Percentiles rank a stretch among this genome's conserved stretches.
These are phyloP conservation scores for Agrotis puta DNA, from an alignment of 2,888 invertebrate species.

Conservation along the genomic window DNA sequence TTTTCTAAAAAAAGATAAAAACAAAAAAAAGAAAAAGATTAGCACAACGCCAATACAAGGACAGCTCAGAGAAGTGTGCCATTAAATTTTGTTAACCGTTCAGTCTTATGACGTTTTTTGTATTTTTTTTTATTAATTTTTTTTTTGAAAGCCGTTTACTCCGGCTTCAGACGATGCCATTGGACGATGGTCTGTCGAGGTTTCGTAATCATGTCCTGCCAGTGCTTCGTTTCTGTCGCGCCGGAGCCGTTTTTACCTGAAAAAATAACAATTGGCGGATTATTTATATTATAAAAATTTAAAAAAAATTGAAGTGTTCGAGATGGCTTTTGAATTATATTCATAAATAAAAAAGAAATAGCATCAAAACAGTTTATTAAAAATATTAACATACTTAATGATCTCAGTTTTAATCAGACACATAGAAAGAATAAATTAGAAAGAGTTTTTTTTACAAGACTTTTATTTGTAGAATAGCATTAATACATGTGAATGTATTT, in stretches of 20 bases:
- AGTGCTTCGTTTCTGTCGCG: conserved; percentile 98
- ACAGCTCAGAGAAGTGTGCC: conserved; percentile 71
- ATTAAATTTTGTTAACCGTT: conserved; percentile 84
- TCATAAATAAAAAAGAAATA: too few relatives aligned
- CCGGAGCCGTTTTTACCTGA: conserved; percentile 98
- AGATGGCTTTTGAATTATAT: too few relatives aligned
- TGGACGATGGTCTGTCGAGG: conserved; percentile 98
- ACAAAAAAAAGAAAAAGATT: conserved; percentile 26
- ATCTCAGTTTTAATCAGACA: too few relatives aligned
- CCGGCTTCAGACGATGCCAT: conserved; percentile 99
- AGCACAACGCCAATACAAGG: conserved; percentile 64
- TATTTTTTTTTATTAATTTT: conserved; percentile 70
- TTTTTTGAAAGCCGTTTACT: conserved; percentile 90
- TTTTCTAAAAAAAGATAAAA: conserved; percentile 22
- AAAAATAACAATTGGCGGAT: conserved; percentile 67
- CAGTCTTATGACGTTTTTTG: conserved; percentile 89
- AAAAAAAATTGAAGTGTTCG: too few relatives aligned
- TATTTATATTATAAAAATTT: too few relatives aligned
- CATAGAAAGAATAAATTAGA: too few relatives aligned
- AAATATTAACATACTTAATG: too few relatives aligned
- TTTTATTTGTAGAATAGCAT: too few relatives aligned
- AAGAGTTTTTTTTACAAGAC: too few relatives aligned
- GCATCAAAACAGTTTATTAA: too few relatives aligned
- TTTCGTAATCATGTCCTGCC: conserved; percentile 99
- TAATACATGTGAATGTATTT: too few relatives aligned